Conservation (phyloP, 2,113 vertebrate genomes). For the Grammomys dolichurus region DNA sequence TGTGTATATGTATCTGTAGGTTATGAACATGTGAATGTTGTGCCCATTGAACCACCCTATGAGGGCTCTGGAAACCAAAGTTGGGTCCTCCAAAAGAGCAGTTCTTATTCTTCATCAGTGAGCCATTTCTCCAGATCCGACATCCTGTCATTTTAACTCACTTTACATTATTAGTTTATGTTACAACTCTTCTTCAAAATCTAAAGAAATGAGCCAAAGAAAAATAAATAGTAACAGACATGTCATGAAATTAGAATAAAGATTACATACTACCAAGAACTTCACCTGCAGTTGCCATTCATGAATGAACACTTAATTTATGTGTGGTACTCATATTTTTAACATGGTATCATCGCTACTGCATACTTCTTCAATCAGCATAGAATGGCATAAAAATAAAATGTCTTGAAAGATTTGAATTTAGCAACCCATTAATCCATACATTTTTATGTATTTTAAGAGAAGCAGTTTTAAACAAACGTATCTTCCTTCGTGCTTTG, state of each 20-base stretch:
- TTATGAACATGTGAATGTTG: neutral
- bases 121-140: neutral
- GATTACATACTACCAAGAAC: neutral
- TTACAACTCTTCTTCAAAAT: neutral
- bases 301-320: neutral
- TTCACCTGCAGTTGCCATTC: neutral
- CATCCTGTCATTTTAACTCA: neutral
- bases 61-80: neutral
- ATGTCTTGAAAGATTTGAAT: neutral
- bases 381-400: neutral
- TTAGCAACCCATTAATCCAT: neutral
- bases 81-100: too few species aligned
- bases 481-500: constrained; percentile 6
- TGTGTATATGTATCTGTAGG: neutral
- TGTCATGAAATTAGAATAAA: neutral
- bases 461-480: neutral
- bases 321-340: neutral
- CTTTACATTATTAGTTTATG: neutral
- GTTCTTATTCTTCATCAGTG: neutral
- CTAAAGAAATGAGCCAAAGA: neutral
- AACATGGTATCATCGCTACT: neutral
- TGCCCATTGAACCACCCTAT: neutral
- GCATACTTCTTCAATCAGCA: neutral
- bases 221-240: neutral
- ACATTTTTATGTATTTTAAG: neutral